phyloP scores from a whole-genome alignment of 64 coral and sea anemone species.

The Stichodactyla helianthus region DNA sequence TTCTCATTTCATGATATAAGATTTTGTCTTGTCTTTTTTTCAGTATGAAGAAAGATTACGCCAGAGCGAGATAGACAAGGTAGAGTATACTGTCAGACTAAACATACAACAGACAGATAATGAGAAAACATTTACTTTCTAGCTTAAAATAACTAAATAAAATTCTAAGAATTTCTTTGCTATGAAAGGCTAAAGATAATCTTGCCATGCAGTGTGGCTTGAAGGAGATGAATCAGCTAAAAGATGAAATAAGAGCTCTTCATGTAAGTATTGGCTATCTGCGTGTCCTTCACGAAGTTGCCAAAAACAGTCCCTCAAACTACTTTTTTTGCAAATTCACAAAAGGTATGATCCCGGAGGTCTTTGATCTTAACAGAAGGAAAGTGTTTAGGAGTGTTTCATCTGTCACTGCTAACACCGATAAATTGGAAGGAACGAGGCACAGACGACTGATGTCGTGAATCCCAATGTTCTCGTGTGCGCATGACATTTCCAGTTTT shows the following conservation, averaged over 20 bases:
- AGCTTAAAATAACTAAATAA: not conserved
- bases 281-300: too few species aligned
- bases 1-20: not conserved
- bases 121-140: not conserved
- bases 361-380: too few species aligned
- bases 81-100: not conserved
- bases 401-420: too few species aligned
- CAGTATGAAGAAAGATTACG: slow-evolving; percentile 61
- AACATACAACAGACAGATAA: not conserved
- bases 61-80: slow-evolving; percentile 66
- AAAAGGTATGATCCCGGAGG: too few species aligned
- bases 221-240: slow-evolving; percentile 59
- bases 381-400: too few species aligned
- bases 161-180: not conserved
- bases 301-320: too few species aligned
- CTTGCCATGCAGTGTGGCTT: slow-evolving; percentile 53
- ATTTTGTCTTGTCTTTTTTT: not conserved
- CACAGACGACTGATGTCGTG: too few species aligned
- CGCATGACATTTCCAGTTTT: too few species aligned
- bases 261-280: slow-evolving; percentile 49
- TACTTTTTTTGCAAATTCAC: too few species aligned
- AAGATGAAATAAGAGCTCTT: slow-evolving; percentile 82
- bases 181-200: slow-evolving; percentile 56
- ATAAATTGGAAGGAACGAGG: too few species aligned
- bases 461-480: too few species aligned